phyloP scores from a whole-genome alignment of 2,797 vertebrate genomes.

The Leptatherina wallacei region DNA sequence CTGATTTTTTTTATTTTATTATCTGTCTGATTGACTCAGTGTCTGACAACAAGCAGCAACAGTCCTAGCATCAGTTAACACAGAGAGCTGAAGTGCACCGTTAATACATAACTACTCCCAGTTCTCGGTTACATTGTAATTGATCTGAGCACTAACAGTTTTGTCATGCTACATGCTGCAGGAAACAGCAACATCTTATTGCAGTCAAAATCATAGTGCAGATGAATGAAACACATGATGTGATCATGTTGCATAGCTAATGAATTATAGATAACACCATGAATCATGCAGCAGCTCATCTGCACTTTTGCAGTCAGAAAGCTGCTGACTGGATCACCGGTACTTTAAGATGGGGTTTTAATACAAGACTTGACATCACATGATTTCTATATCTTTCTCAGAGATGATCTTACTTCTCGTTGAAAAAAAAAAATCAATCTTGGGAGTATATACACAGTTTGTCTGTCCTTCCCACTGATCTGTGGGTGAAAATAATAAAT shows the following conservation, averaged over 20 bases:
- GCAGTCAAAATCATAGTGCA: slow-evolving; percentile 26
- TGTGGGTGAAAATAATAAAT: neutral
- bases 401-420: too few species aligned
- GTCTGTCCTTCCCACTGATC: too few species aligned
- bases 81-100: neutral
- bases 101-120: slow-evolving; percentile 14
- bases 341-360: neutral
- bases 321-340: slow-evolving; percentile 11
- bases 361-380: neutral
- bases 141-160: slow-evolving; percentile 24
- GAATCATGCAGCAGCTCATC: slow-evolving; percentile 39
- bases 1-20: too few species aligned
- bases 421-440: too few species aligned
- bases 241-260: slow-evolving; percentile 31
- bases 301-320: slow-evolving; percentile 23
- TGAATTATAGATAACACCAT: slow-evolving; percentile 37
- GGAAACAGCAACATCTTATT: slow-evolving; percentile 21
- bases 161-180: slow-evolving; percentile 6
- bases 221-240: slow-evolving; percentile 25
- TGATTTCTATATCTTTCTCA: neutral
- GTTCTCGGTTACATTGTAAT: slow-evolving; percentile 17
- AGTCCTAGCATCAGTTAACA: too few species aligned
- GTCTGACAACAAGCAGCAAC: too few species aligned
- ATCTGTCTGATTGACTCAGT: too few species aligned
- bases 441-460: too few species aligned